phyloP scores from a whole-genome alignment of 2,797 vertebrate genomes.

The Tympanoctomys barrerae region DNA sequence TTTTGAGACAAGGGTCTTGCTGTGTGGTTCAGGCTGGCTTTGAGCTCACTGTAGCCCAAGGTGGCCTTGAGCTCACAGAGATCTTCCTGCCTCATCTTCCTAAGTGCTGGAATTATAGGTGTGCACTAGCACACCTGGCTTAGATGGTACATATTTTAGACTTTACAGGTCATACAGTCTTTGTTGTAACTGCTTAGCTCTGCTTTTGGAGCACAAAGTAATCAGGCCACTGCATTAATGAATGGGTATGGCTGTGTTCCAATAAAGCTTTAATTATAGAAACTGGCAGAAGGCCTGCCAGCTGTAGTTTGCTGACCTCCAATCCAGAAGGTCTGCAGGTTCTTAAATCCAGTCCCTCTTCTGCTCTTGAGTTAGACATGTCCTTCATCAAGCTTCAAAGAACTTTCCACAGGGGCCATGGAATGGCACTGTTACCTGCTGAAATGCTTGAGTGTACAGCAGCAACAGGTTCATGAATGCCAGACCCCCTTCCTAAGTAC shows the following conservation, averaged over 20 bases:
- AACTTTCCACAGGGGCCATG: neutral
- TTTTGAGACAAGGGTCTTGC: neutral
- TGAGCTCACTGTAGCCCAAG: neutral
- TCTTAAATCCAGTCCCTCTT: neutral
- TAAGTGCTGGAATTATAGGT: neutral
- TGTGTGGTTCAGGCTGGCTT: neutral
- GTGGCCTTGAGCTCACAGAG: too few relatives aligned
- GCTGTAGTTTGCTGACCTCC: neutral
- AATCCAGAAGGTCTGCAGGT: neutral
- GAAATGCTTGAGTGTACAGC: neutral
- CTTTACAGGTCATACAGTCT: neutral
- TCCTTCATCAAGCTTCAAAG: slow-evolving; percentile 31
- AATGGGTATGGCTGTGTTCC: slow-evolving; percentile 1
- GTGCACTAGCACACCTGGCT: neutral
- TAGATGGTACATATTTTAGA: neutral
- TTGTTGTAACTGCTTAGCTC: neutral
- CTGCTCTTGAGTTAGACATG: neutral
- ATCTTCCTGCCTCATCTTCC: neutral
- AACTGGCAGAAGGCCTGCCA: neutral
- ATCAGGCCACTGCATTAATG: neutral
- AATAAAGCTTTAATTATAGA: slow-evolving; percentile 51
- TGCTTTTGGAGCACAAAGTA: neutral
- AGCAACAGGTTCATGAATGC: neutral
- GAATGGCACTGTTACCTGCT: neutral
- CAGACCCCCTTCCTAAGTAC: slow-evolving; percentile 14